Conservation (phyloP, 2,113 vertebrate genomes). For the Aegotheles bennettii region DNA sequence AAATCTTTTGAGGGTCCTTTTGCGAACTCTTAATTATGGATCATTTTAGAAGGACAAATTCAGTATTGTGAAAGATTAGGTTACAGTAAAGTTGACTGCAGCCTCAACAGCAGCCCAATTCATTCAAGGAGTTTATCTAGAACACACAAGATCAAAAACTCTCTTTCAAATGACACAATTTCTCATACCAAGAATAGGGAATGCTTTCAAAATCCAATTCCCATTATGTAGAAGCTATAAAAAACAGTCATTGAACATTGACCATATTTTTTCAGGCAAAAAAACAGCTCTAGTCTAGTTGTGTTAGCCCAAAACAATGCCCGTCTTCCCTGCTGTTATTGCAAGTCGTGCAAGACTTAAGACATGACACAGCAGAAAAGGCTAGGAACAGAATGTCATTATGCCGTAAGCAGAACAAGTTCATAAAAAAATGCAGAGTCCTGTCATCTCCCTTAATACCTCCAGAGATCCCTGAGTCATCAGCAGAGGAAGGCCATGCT, state of each 20-base stretch:
- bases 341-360: not conserved
- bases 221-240: not conserved
- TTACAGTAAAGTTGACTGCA: not conserved
- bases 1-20: not conserved
- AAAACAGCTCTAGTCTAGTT: not conserved
- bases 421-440: not conserved
- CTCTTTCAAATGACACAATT: not conserved
- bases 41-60: not conserved
- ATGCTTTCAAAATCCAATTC: not conserved
- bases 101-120: not conserved
- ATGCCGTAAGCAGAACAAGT: rapidly evolving
- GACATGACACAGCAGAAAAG: not conserved
- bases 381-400: not conserved
- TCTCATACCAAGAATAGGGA: not conserved
- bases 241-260: not conserved
- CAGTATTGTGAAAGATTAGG: not conserved
- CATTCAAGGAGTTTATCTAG: not conserved
- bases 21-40: not conserved
- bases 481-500: not conserved
- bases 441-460: not conserved
- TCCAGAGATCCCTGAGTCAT: not conserved
- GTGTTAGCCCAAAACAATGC: not conserved
- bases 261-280: not conserved
- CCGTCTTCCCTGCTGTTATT: not conserved
- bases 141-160: not conserved